A percentile compares a stretch with the other conserved stretches of the same genome.
phyloP scores from a whole-genome alignment of 1,140 invertebrate species.

The Colletes latitarsis region DNA sequence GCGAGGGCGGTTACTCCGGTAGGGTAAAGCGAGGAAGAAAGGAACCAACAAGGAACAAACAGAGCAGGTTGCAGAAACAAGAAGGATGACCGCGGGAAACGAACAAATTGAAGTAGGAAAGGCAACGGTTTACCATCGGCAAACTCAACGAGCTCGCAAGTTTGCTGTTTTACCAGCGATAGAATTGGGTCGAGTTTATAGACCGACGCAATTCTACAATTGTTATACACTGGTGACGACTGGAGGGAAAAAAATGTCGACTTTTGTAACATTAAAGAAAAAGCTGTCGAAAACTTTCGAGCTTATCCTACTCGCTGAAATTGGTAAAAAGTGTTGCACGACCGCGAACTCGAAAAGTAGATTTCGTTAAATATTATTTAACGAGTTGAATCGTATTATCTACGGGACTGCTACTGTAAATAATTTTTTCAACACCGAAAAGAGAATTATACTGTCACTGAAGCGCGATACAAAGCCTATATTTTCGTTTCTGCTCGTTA shows the following conservation, averaged over 20 bases:
- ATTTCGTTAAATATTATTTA: too few species aligned
- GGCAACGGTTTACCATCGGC: constrained; percentile 65
- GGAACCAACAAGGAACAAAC: constrained; percentile 18
- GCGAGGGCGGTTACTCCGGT: constrained; percentile 30
- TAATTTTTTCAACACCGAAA: too few species aligned
- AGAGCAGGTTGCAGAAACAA: constrained; percentile 2
- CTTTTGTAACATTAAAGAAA: neutral
- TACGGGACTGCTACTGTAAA: too few species aligned
- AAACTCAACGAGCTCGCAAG: constrained; percentile 67
- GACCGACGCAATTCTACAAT: constrained; percentile 10
- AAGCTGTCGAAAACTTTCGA: neutral
- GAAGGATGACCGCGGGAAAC: constrained; percentile 19
- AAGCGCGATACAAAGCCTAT: too few species aligned
- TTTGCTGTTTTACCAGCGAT: constrained; percentile 68
- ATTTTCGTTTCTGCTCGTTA: too few species aligned
- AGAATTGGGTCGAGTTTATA: constrained; percentile 67
- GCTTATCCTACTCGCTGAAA: neutral
- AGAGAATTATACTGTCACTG: too few species aligned
- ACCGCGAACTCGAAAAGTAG: too few species aligned
- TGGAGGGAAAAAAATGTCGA: neutral
- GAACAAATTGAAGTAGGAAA: constrained; percentile 10
- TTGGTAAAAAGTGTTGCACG: too few species aligned
- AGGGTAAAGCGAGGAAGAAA: constrained; percentile 20
- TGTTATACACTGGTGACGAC: neutral
- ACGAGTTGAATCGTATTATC: too few species aligned